Percentiles rank a stretch among this genome's conserved stretches.
Conservation (phyloP, 2,113 vertebrate genomes). For the Dunckerocampus dactyliophorus region DNA sequence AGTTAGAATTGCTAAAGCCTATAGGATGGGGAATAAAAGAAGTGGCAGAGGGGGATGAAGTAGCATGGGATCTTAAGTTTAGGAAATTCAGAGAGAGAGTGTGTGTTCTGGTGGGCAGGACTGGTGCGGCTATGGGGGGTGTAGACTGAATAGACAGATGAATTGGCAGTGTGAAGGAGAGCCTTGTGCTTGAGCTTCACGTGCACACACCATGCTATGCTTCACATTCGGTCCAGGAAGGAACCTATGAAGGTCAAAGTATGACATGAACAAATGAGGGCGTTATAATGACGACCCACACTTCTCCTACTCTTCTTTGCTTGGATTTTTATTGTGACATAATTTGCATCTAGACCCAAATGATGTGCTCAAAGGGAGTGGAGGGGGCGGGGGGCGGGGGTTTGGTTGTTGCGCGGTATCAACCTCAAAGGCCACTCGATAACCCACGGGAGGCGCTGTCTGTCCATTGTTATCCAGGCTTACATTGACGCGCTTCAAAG, state of each 20-base stretch:
- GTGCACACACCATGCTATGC: slow-evolving; percentile 17
- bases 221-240: not conserved
- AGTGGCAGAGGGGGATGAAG: slow-evolving; percentile 8
- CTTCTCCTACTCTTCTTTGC: not conserved
- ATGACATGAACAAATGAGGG: not conserved
- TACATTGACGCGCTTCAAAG: slow-evolving; percentile 31
- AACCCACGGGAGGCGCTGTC: slow-evolving; percentile 45
- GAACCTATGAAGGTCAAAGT: not conserved
- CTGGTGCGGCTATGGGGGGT: slow-evolving; percentile 1
- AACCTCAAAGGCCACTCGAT: slow-evolving; percentile 27
- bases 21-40: slow-evolving; percentile 10
- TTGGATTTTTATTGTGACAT: not conserved
- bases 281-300: not conserved
- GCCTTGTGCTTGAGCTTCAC: slow-evolving; percentile 56
- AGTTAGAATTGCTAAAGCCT: slow-evolving; percentile 15
- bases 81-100: slow-evolving; percentile 22
- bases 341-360: not conserved
- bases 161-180: slow-evolving; percentile 63
- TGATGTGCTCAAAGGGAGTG: not conserved
- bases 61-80: slow-evolving; percentile 20
- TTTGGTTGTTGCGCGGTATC: slow-evolving; percentile 24
- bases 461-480: slow-evolving; percentile 31
- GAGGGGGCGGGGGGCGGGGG: not conserved
- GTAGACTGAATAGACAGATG: slow-evolving; percentile 55
- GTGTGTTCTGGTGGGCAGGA: slow-evolving; percentile 21